Percentiles rank a stretch among this genome's conserved stretches.
Conservation (phyloP, 1,140 invertebrate species). For the Homalodisca vitripennis region DNA sequence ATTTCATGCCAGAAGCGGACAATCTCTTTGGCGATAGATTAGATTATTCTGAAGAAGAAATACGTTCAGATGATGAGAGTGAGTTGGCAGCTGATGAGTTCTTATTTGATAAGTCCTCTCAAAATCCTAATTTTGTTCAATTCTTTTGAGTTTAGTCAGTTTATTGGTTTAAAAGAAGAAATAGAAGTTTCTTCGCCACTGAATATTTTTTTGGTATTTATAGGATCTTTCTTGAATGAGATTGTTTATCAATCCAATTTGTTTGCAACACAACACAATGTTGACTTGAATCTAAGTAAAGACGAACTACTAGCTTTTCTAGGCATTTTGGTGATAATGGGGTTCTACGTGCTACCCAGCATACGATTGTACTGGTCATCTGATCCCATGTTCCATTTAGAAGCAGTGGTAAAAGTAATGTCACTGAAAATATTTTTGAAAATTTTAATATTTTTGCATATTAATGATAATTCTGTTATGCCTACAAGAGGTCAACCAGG, state of each 20-base stretch:
- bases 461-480: neutral
- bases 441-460: neutral
- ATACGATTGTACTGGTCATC: too few species aligned
- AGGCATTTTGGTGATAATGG: too few species aligned
- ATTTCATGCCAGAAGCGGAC: too few species aligned
- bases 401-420: neutral
- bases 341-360: neutral
- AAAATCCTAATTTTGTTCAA: too few species aligned
- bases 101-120: too few species aligned
- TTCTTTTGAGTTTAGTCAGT: too few species aligned
- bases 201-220: neutral
- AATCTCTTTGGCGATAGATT: too few species aligned
- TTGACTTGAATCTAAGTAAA: neutral
- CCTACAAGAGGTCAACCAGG: too few species aligned
- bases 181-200: neutral
- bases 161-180: too few species aligned
- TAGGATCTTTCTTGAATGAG: too few species aligned
- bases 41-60: too few species aligned
- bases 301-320: too few species aligned
- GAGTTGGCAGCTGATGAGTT: neutral
- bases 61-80: neutral
- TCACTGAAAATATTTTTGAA: neutral
- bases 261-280: neutral
- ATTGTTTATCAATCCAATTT: constrained; percentile 4
- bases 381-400: neutral